Conservation (phyloP, 2,797 vertebrate species). For the Micrastur ruficollis region DNA sequence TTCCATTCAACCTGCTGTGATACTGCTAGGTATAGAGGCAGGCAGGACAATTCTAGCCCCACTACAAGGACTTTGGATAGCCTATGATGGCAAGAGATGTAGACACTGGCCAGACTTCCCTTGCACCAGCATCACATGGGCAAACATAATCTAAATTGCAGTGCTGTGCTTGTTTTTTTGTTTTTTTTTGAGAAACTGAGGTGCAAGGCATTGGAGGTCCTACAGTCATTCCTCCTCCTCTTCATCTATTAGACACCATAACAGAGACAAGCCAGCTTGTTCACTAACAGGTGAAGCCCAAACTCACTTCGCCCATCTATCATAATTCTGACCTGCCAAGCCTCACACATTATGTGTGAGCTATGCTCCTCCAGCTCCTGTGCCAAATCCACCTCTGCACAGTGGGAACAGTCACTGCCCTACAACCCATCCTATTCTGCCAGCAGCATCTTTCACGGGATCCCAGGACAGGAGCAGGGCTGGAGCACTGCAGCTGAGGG, state of each 20-base stretch:
- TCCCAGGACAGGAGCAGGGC: background rate
- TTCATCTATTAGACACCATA: background rate
- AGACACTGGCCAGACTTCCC: background rate
- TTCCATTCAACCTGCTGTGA: background rate
- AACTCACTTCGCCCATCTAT: background rate
- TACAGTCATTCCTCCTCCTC: background rate
- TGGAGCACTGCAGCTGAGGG: background rate
- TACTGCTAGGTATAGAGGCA: background rate
- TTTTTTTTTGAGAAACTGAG: background rate
- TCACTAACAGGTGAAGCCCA: background rate
- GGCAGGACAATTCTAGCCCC: background rate
- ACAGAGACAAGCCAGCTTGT: background rate
- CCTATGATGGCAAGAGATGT: background rate
- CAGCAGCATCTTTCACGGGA: background rate
- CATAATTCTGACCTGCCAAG: background rate
- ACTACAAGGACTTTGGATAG: accelerated
- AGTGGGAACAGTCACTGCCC: background rate
- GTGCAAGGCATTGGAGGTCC: background rate
- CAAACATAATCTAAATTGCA: background rate
- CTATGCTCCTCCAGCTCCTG: background rate
- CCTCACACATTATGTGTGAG: background rate
- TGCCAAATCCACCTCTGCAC: background rate
- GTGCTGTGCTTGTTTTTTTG: background rate
- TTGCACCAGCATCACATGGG: background rate
- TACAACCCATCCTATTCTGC: background rate